Percentiles rank a stretch among this genome's conserved stretches.
phyloP scores from a whole-genome alignment of 2,888 invertebrate species.

The Amblyteles armatorius region DNA sequence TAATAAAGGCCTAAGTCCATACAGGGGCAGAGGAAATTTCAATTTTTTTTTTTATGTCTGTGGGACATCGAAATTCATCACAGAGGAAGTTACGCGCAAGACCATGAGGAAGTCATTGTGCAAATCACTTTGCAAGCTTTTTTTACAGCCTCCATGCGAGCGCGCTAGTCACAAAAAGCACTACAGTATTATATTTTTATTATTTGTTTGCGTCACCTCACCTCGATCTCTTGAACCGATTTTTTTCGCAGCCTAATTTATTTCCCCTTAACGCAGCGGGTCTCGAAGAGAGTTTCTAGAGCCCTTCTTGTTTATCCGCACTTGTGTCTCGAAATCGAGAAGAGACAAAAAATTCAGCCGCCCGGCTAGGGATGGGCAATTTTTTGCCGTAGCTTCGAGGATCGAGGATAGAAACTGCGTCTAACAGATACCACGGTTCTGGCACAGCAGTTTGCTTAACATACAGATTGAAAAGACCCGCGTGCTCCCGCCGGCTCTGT shows the following conservation, averaged over 20 bases:
- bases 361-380: neutral
- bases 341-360: neutral
- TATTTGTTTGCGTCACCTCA: too few relatives aligned
- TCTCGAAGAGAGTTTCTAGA: neutral
- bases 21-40: too few relatives aligned
- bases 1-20: too few relatives aligned
- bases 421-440: neutral
- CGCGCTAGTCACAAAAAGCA: too few relatives aligned
- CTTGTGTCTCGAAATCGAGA: neutral
- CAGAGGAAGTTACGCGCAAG: too few relatives aligned
- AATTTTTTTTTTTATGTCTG: too few relatives aligned
- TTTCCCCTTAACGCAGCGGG: neutral
- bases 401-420: slow-evolving; percentile 8
- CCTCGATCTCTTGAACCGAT: neutral
- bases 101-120: too few relatives aligned
- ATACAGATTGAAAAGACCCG: slow-evolving; percentile 40
- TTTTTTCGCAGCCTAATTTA: neutral
- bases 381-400: slow-evolving; percentile 8
- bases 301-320: neutral
- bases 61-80: too few relatives aligned
- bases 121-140: too few relatives aligned
- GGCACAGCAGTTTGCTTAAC: slow-evolving; percentile 27
- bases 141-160: too few relatives aligned
- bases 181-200: too few relatives aligned
- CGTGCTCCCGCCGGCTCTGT: neutral